Conservation (phyloP, 2,888 invertebrate species). For the Zygaena filipendulae region DNA sequence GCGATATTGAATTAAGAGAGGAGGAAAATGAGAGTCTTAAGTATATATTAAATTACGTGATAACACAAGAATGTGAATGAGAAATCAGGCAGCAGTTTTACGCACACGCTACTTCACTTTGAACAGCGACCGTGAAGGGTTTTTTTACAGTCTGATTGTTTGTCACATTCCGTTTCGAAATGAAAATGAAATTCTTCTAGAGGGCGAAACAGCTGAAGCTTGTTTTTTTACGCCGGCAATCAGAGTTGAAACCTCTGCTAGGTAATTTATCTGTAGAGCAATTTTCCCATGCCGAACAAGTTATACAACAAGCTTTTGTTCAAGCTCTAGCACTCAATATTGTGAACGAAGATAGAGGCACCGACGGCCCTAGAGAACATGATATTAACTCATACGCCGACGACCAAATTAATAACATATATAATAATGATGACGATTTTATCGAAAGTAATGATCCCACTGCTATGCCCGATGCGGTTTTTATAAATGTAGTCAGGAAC, state of each 20-base stretch:
- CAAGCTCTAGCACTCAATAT: constrained; percentile 17
- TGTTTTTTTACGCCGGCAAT: constrained; percentile 18
- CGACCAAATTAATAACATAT: constrained; percentile 12
- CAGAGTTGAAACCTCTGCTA: constrained; percentile 16
- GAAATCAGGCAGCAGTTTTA: constrained; percentile 23
- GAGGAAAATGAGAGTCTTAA: constrained; percentile 10
- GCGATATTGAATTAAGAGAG: constrained; percentile 18
- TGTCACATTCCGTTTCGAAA: constrained; percentile 21
- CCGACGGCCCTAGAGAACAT: constrained; percentile 6
- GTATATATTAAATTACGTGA: constrained; percentile 18
- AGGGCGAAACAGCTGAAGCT: constrained; percentile 18
- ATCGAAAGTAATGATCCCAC: constrained; percentile 5
- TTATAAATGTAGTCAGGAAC: constrained; percentile 11
- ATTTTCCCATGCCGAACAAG: constrained; percentile 18
- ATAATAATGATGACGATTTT: constrained; percentile 13
- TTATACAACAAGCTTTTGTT: constrained; percentile 20
- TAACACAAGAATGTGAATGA: constrained; percentile 20
- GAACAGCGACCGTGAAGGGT: constrained; percentile 20
- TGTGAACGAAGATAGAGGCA: constrained; percentile 4
- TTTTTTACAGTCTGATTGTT: constrained; percentile 19
- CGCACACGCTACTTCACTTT: constrained; percentile 22
- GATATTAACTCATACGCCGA: constrained; percentile 7
- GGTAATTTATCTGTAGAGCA: constrained; percentile 15
- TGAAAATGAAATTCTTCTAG: constrained; percentile 16
- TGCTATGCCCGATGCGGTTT: constrained; percentile 16